Base-by-base conservation (phyloP, 2,888 invertebrate species). In the Pseudoips prasinana region DNA sequence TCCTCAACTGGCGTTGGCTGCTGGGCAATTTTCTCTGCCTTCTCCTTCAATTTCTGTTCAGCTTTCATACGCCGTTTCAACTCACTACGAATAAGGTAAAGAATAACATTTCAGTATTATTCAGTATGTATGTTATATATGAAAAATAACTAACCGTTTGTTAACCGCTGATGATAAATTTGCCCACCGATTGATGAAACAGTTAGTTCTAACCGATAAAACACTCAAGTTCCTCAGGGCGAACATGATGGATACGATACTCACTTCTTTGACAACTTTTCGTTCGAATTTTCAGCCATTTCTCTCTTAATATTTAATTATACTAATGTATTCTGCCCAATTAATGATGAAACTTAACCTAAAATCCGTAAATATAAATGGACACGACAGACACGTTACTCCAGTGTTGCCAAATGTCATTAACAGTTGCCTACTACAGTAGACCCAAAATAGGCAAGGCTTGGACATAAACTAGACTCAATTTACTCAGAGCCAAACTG, bases 41-140 rank as follows among this genome's bases (percentile, higher is more conserved):
- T 97, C 64, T 98, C 97, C 73, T 97, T 95, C 7, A 95, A 93
- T 73, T 98, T 98, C 76, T 98, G 95, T 69, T 98, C 97, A 5
- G 95, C 95, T 84, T 98, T 99, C 36, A 95, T 72, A 7, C 96
- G 92, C 39, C 98, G 91, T 88, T 99, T 99, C 55, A 96, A 89
- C 86, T 99, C 98, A 91, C 98, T 99, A 79, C 14, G 66, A 67
- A 40, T 32, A 33, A 88, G 87, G 53, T 44, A 43, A 39, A 49
- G 46, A 57, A 55, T 63, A 58, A 50, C 53, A 55, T 49, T 40
- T 69, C 46, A 66, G 52, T 59, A 53, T 22, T 35, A 46, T 41
- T 46, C 33, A 25, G 20, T 38, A 30, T 29, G 11, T 19, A 32
- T 31, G 11, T 33, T 26, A 22, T 27, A 33, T 37, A 43, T 32